A percentile compares a stretch with the other conserved stretches of the same genome.
Evolutionary conservation across 2,797 vertebrate species (phyloP).

Genomic region (Epinephelus awoara): DNA sequence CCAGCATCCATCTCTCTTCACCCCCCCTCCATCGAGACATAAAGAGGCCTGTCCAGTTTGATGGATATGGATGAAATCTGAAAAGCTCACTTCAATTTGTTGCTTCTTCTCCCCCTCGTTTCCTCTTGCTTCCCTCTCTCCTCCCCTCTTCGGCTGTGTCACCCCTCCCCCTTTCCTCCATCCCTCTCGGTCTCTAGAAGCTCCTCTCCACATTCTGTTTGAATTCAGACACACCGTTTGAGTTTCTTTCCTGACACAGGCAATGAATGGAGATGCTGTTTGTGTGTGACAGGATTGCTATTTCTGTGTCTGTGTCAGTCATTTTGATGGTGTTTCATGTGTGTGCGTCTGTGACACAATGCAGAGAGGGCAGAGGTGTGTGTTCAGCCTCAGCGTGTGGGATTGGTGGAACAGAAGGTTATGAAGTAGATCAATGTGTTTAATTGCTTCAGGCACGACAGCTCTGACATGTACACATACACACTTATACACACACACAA

Average conservation of each 20-base stretch:
- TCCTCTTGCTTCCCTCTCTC: conserved; percentile 25
- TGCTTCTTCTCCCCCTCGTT: conserved; percentile 24
- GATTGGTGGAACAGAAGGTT: conserved; percentile 62
- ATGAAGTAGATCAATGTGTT: conserved; percentile 68
- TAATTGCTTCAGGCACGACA: conserved; percentile 70
- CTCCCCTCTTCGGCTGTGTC: conserved; percentile 44
- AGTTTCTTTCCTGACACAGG: conserved; percentile 60
- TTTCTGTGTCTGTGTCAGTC: conserved; percentile 57
- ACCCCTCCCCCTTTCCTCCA: conserved; percentile 36
- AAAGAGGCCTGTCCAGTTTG: conserved; percentile 57
- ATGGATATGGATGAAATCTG: conserved; percentile 64
- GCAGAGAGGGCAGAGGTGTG: conserved; percentile 63
- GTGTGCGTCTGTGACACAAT: conserved; percentile 45
- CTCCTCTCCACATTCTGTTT: conserved; percentile 70
- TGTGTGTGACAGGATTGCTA: conserved; percentile 23
- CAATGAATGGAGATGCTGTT: conserved; percentile 54
- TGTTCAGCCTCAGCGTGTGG: conserved; percentile 49
- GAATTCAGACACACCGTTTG: conserved; percentile 59
- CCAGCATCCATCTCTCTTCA: conserved; percentile 22
- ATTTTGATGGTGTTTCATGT: conserved; percentile 41
- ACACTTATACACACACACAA: conserved; percentile 21
- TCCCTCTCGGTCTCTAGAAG: conserved; percentile 42
- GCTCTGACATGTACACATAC: conserved; percentile 61
- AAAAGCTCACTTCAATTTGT: conserved; percentile 68
- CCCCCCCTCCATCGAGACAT: conserved; percentile 11